Evolutionary conservation across 2,113 vertebrate genomes (phyloP), one percentile per base, ranked within the genome.

Genomic region (Rhinoderma darwinii): DNA sequence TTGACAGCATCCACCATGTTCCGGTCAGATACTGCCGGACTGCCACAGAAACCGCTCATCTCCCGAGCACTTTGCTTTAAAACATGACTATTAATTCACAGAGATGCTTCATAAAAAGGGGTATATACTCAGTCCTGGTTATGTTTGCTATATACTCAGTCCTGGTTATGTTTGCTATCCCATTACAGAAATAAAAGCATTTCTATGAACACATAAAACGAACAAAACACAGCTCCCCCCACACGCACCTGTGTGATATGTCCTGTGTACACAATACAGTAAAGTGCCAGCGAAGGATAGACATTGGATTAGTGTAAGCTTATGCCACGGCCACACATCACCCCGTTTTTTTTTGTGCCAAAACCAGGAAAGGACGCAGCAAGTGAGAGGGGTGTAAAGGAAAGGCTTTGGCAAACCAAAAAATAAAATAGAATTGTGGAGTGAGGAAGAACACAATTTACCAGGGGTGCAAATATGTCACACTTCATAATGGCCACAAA

Each of bases 141-240:
- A n/a, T n/a, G n/a, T n/a, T n/a, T n/a, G n/a, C n/a, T n/a, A n/a
- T n/a, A n/a, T n/a, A n/a, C 14, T 18, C 18, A 79, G 51, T 56
- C 77, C 79, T 82, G 79, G 79, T 82, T 82, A 63, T 61, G 37
- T 27, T 61, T 5, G 22, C 59, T 59, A 81, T 41, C 78, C 78
- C 54, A 43, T 22, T 59, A 41, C 18, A 54, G 8, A 59, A 10
- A 59, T 15, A 41, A 10, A 25, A 37, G 4, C 54, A 63, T 61
- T 81, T 27, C 5, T 41, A 81, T 27, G 4, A 61, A 61, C 78
- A 61, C 32, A 8, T 1, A 81, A 37, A 80, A 37, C n/a, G 25
- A 37, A 25, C 14, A 8, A 56, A 80, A 56, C 32, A 37, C 20
- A 32, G 17, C 20, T 44, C 30, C 44, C 75, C 51, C 47, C 27